Conservation (phyloP, 2,888 invertebrate genomes). For the Amphipoea oculea region DNA sequence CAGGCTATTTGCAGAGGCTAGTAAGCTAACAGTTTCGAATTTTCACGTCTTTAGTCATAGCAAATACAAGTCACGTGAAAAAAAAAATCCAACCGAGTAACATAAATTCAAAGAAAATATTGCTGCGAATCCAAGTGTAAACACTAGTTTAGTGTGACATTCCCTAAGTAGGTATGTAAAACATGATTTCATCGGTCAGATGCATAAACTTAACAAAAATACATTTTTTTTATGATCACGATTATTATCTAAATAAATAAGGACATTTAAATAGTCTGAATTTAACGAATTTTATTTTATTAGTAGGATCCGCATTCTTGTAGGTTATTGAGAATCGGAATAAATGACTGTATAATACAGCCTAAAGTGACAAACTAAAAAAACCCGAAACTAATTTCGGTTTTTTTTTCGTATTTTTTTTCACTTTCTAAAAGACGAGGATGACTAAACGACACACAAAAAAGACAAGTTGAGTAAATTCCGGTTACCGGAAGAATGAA, state of each 20-base stretch:
- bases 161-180: neutral
- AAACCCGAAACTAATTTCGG: neutral
- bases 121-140: conserved; percentile 1
- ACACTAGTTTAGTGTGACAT: conserved; percentile 8
- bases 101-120: conserved; percentile 21
- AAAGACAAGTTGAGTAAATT: neutral
- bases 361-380: neutral
- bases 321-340: neutral
- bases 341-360: neutral
- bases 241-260: neutral
- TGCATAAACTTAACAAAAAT: neutral
- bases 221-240: neutral
- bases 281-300: too few relatives aligned
- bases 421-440: neutral
- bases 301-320: neutral
- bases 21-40: neutral
- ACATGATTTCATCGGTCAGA: conserved; percentile 13
- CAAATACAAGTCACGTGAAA: neutral
- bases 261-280: neutral
- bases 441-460: neutral
- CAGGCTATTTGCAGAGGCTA: conserved; percentile 2
- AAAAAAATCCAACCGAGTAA: neutral
- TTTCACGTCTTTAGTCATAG: neutral
- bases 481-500: neutral
- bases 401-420: neutral